phyloP scores from a whole-genome alignment of 2,888 invertebrate genomes.

The Melanargia galathea region DNA sequence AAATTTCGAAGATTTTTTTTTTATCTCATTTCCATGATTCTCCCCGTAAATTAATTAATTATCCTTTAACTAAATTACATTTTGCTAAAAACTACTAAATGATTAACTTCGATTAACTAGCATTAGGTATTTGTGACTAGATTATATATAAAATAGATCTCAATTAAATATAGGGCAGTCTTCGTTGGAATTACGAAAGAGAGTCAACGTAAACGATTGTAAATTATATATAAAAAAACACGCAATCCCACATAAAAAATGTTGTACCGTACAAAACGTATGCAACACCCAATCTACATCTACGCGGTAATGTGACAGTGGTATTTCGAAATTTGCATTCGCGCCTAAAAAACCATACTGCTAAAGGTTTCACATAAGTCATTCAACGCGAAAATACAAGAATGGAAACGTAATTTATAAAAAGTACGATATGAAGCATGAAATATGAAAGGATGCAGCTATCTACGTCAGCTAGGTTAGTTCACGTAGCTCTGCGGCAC shows the following conservation, averaged over 20 bases:
- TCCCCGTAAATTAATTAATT: not conserved
- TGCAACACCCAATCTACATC: slow-evolving; percentile 50
- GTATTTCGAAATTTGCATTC: slow-evolving; percentile 1
- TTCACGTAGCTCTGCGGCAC: too few relatives aligned
- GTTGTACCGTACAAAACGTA: slow-evolving; percentile 59
- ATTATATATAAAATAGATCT: slow-evolving; percentile 81
- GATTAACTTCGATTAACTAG: slow-evolving; percentile 67
- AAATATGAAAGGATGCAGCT: too few relatives aligned
- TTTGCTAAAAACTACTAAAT: slow-evolving; percentile 61
- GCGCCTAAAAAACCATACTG: too few relatives aligned
- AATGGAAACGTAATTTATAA: too few relatives aligned
- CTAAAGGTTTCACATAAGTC: not conserved
- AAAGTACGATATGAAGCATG: too few relatives aligned
- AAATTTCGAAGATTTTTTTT: slow-evolving; percentile 5
- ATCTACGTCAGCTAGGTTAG: too few relatives aligned
- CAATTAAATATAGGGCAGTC: slow-evolving; percentile 82
- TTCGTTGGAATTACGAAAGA: slow-evolving; percentile 80
- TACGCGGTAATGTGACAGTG: slow-evolving; percentile 40
- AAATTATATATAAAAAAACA: slow-evolving; percentile 64
- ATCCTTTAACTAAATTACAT: slow-evolving; percentile 29
- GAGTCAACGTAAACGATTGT: slow-evolving; percentile 72
- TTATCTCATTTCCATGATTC: not conserved
- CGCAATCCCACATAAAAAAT: slow-evolving; percentile 63
- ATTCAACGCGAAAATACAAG: not conserved
- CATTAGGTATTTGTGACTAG: slow-evolving; percentile 75